These are phyloP conservation scores for Hucho hucho DNA, from an alignment of 2,113 vertebrate species.

Conservation along the genomic window DNA sequence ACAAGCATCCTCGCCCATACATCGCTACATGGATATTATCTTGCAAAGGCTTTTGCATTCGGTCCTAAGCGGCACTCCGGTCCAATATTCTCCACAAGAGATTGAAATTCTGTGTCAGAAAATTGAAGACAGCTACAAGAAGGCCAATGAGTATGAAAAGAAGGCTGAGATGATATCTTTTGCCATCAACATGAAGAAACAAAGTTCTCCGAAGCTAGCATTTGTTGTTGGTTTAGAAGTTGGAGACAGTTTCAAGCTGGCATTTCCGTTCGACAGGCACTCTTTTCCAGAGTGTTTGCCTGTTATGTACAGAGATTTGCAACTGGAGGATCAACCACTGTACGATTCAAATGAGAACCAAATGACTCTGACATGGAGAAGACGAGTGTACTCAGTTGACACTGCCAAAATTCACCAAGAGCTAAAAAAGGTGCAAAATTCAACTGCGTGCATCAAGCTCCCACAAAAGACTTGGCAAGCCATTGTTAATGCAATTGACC, in stretches of 20 bases:
- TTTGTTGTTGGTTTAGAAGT: constrained; percentile 69
- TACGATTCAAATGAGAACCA: constrained; percentile 14
- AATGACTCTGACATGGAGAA: constrained; percentile 75
- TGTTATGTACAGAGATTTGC: constrained; percentile 76
- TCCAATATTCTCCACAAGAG: constrained; percentile 55
- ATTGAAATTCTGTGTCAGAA: constrained; percentile 75
- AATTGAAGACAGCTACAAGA: constrained; percentile 63
- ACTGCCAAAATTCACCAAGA: constrained; percentile 21
- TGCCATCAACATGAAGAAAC: constrained; percentile 67
- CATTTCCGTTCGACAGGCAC: constrained; percentile 79
- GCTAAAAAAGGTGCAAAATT: constrained; percentile 19
- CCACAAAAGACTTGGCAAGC: constrained; percentile 61
- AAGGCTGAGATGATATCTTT: constrained; percentile 64
- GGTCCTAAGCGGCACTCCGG: constrained; percentile 40
- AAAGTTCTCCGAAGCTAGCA: constrained; percentile 74
- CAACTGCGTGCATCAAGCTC: constrained; percentile 38
- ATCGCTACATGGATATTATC: constrained; percentile 83
- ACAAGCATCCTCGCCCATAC: constrained; percentile 86
- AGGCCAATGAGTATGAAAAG: constrained; percentile 63
- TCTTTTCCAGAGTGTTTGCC: constrained; percentile 56
- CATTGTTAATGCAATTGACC: constrained; percentile 62
- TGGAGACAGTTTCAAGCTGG: constrained; percentile 64
- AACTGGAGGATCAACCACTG: constrained; percentile 74
- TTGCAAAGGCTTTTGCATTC: constrained; percentile 82
- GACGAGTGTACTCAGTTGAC: constrained; percentile 71